Evolutionary conservation across 2,888 invertebrate species (phyloP).

Genomic region (Perithous albicinctus): DNA sequence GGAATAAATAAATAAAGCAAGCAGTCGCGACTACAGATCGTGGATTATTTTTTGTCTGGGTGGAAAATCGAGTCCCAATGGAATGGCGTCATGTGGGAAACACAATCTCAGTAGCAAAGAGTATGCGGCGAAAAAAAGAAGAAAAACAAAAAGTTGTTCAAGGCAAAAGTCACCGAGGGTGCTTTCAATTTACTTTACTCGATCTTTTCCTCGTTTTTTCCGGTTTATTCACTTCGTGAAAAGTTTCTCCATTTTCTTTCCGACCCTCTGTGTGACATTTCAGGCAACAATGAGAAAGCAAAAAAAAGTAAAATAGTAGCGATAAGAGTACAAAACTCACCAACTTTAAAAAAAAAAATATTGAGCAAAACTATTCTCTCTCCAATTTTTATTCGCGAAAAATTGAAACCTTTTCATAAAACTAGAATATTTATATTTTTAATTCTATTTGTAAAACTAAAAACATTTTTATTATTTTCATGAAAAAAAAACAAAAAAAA

Average conservation of each 20-base stretch:
- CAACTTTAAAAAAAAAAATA: neutral
- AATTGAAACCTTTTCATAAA: no score
- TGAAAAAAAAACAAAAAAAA: no score
- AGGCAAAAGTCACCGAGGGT: constrained; percentile 5
- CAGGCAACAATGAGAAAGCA: neutral
- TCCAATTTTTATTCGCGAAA: no score
- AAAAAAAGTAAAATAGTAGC: neutral
- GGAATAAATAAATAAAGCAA: neutral
- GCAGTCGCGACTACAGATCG: neutral
- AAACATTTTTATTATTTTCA: no score
- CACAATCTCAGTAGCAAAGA: constrained; percentile 9
- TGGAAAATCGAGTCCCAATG: constrained; percentile 4
- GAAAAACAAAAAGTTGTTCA: constrained; percentile 2
- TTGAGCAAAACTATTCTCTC: no score
- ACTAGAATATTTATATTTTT: no score
- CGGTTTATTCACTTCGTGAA: constrained; percentile 16
- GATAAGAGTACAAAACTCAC: neutral
- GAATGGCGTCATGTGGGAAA: constrained; percentile 10
- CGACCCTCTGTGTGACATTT: neutral
- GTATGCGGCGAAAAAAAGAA: neutral
- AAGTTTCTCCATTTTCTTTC: neutral
- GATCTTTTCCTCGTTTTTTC: neutral
- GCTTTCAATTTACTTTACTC: constrained; percentile 24
- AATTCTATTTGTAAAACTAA: no score
- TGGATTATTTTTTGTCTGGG: neutral